Conservation (phyloP, 2,113 vertebrate species). For the Callithrix jacchus region DNA sequence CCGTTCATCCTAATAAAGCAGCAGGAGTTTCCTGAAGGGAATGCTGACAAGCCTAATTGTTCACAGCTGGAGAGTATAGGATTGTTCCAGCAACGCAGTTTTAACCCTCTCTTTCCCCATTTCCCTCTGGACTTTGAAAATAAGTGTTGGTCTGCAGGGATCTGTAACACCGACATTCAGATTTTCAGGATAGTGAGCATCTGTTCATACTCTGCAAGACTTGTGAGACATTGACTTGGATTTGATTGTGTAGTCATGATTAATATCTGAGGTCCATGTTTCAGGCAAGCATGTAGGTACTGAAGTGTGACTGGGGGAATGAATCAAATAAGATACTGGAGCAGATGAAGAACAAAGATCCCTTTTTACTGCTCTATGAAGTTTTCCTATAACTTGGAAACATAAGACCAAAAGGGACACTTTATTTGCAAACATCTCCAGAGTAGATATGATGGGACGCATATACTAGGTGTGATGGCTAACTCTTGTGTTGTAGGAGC, state of each 20-base stretch:
- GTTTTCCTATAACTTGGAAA: not conserved
- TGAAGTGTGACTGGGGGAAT: not conserved
- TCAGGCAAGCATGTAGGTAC: not conserved
- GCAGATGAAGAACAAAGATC: not conserved
- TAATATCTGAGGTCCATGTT: not conserved
- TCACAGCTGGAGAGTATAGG: constrained; percentile 43
- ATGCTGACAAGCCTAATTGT: constrained; percentile 40
- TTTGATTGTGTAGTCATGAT: not conserved
- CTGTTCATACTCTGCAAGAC: not conserved
- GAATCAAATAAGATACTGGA: not conserved
- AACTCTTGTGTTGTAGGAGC: not conserved
- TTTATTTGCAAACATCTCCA: not conserved
- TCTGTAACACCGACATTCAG: not conserved
- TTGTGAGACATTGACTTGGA: not conserved
- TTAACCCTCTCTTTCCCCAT: constrained; percentile 40
- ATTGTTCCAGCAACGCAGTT: not conserved
- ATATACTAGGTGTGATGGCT: not conserved
- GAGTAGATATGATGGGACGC: not conserved
- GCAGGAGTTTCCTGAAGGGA: constrained; percentile 47
- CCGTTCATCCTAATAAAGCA: constrained; percentile 55
- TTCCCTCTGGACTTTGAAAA: not conserved
- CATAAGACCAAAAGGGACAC: not conserved
- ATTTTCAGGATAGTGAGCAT: not conserved
- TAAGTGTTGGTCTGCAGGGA: not conserved
- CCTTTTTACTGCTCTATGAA: not conserved